Conservation (phyloP, 2,113 vertebrate species). For the Stomatorhinus ivindoensis region DNA sequence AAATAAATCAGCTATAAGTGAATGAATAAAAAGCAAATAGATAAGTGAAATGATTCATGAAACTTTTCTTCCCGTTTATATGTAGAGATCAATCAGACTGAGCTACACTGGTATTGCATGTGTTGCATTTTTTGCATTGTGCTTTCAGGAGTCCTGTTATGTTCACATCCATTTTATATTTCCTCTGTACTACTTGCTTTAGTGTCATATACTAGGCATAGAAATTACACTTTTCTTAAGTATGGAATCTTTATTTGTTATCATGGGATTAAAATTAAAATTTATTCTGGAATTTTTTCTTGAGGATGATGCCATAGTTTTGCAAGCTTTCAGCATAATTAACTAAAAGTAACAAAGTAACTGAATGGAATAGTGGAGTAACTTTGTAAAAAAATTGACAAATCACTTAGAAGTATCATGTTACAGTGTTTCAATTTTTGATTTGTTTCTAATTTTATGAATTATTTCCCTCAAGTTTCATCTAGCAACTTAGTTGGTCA, state of each 20-base stretch:
- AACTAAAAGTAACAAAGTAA: background rate
- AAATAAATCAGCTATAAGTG: background rate
- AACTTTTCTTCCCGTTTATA: background rate
- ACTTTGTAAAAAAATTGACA: background rate
- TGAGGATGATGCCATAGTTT: background rate
- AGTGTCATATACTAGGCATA: background rate
- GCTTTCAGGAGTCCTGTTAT: background rate
- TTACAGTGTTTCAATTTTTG: background rate
- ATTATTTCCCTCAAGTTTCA: background rate
- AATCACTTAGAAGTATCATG: background rate
- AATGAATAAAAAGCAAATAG: background rate
- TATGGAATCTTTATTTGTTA: background rate
- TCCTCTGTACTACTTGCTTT: background rate
- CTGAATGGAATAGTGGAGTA: background rate
- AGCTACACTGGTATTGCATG: background rate
- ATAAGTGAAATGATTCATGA: background rate
- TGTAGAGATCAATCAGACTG: background rate
- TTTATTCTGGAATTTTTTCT: background rate
- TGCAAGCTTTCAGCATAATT: background rate
- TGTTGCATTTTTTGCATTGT: background rate
- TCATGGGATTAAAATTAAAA: background rate
- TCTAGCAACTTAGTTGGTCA: background rate
- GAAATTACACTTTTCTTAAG: background rate
- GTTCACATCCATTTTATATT: background rate
- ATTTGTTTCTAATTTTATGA: background rate